Conservation (phyloP, 2,113 vertebrate species). For the Furnarius figulus region DNA sequence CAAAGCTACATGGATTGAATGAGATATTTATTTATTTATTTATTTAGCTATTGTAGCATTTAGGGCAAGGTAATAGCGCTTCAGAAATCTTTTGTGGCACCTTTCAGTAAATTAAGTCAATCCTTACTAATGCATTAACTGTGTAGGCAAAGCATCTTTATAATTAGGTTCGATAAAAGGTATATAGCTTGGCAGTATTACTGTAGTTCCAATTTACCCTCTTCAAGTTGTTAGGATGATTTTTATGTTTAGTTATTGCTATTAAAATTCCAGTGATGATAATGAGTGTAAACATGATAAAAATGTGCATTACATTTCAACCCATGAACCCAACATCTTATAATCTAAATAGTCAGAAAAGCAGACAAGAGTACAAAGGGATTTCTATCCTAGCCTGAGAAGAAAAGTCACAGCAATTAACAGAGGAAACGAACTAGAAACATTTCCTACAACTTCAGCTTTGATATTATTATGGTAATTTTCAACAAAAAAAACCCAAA, state of each 20-base stretch:
- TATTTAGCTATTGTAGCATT: background rate
- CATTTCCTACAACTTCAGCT: background rate
- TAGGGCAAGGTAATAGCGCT: background rate
- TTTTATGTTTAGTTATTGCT: background rate
- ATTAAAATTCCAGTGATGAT: background rate
- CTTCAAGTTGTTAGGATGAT: background rate
- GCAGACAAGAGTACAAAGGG: background rate
- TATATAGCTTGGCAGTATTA: background rate
- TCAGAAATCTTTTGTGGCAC: background rate
- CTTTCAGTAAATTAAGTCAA: background rate
- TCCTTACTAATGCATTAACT: background rate
- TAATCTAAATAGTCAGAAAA: background rate
- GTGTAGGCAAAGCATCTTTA: background rate
- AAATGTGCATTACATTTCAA: background rate
- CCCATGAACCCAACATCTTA: background rate
- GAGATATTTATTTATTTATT: background rate
- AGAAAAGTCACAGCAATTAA: background rate
- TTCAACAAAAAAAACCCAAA: background rate
- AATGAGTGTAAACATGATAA: background rate
- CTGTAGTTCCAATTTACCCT: background rate
- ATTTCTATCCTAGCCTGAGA: background rate
- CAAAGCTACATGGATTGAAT: background rate
- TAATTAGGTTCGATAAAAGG: background rate
- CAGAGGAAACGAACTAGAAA: background rate
- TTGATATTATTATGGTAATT: background rate